Evolutionary conservation across 2,797 vertebrate species (phyloP), one percentile per base, ranked within the genome.

Genomic region (Takifugu rubripes): DNA sequence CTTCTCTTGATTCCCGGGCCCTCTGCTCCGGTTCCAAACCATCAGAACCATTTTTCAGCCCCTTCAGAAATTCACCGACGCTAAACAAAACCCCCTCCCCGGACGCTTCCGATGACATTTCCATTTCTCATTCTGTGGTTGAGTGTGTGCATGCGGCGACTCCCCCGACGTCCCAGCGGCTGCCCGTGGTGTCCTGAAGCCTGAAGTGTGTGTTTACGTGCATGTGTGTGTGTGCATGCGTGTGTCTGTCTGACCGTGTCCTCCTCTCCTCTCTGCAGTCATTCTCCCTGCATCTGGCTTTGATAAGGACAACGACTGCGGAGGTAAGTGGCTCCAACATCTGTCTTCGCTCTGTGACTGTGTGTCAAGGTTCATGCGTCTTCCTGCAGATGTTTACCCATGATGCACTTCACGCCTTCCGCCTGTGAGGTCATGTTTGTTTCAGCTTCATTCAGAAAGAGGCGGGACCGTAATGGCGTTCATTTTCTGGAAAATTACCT

Each of bases 271-370:
- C 82, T 87, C 75, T 74, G 54, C 91, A 99, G 97, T 96, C 77
- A 98, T 98, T 86, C 93, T 98, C 72, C 93, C 96, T 59, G 96
- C 96, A 56, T 98, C 97, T 76, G 95, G 96, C 84, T 92, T 96
- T 66, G 95, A 98, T 68, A 94, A 96, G 85, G 91, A 92, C 81
- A 88, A 91, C 1, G 88, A 91, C 72, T 99, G 97, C 78, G 93
- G 92, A 91, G 95, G 97, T 99, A 93, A 92, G 91, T 90, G 80
- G 86, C 83, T 12, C 33, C 87, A 68, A 75, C 77, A 73, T 70
- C 77, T 72, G 78, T 70, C 66, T 56, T 21, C 49, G 1, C 63
- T 61, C 26, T 33, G 64, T 72, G 29, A 61, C 55, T 63, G 59
- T 61, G 52, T 64, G 75, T 55, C 27, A 8, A 51, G 50, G 50